Percentiles rank a stretch among this genome's conserved stretches.
These are phyloP conservation scores for Ictalurus punctatus DNA, from an alignment of 2,113 vertebrate species.

Conservation along the genomic window DNA sequence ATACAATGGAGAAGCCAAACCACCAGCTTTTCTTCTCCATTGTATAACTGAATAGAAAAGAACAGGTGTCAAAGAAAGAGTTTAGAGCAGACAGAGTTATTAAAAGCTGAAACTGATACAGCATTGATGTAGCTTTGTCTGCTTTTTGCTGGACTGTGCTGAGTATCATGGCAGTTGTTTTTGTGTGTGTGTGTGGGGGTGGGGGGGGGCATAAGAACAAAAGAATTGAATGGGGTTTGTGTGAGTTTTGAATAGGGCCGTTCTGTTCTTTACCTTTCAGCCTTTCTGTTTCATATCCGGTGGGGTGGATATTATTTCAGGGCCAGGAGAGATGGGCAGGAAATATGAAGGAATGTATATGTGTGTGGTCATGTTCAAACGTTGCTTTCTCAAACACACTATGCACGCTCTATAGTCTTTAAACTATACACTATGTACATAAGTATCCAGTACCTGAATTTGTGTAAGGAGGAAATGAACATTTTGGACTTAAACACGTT, in stretches of 20 bases:
- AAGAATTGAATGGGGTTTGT: not conserved
- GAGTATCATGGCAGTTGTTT: not conserved
- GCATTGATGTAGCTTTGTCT: not conserved
- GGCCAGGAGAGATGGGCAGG: conserved; percentile 13
- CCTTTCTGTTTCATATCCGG: conserved; percentile 24
- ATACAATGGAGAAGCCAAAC: conserved; percentile 5
- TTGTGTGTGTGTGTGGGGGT: not conserved
- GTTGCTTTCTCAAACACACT: not conserved
- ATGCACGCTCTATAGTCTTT: not conserved
- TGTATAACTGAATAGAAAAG: not conserved
- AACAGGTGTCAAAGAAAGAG: conserved; percentile 3
- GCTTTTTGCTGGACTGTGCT: conserved; percentile 16
- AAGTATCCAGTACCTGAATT: not conserved
- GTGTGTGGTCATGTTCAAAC: not conserved
- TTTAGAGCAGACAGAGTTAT: not conserved
- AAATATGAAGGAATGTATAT: conserved; percentile 6
- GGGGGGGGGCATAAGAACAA: not conserved
- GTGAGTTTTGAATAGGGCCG: conserved; percentile 23
- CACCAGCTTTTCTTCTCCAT: not conserved
- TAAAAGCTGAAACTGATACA: conserved; percentile 14
- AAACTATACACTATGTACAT: not conserved
- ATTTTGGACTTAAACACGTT: not conserved
- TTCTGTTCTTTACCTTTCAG: conserved; percentile 19
- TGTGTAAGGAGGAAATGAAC: not conserved
- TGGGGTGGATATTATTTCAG: conserved; percentile 4